Base-by-base conservation (phyloP, 2,113 vertebrate genomes). In the Rafetus swinhoei region DNA sequence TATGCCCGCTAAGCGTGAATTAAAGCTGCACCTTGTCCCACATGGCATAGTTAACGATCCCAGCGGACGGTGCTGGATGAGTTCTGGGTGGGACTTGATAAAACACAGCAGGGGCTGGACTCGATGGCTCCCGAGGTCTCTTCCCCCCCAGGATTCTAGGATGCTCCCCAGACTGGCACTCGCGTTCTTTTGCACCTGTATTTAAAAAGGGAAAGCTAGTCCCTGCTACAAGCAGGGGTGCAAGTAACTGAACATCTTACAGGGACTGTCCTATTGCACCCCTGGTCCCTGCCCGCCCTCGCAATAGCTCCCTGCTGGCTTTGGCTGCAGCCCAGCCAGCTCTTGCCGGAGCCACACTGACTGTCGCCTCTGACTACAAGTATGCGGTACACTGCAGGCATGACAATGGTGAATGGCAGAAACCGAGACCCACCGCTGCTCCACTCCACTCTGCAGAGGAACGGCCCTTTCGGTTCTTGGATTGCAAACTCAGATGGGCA, bases 1-100 rank as follows among this genome's bases (percentile, higher is more conserved):
- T 24, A 1, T 22, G 35, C 72, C 22, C 11, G 3, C 8, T 12
- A 45, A 12, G 21, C 10, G 21, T 12, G 10, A 11, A 39, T 11
- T 24, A 45, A 39, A 76, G 12, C n/a, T 35, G n/a, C 32, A 19
- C 4, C n/a, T 32, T 3, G 11, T 72, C 65, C 18, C 32, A 72
- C 72, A 10, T 22, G 69, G 18, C 32, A 13, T 22, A 45, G 35
- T 10, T 45, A 45, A 39, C 35, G 3, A 11, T 76, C 35, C 72
- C 9, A 12, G 35, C 7, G 21, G 4, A 13, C 29, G 3, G 0
- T 21, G 1, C 54, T 18, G 4, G 50, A 1, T 18, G 29, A 16
- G 22, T 1, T 7, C 10, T 77, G 0, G 0, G 3, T 1, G 60
- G 1, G 7, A 21, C 60, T 60, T 3, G 3, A 69, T 19, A 2